Conservation (phyloP, 2,113 vertebrate genomes). For the Gallinago undulata region DNA sequence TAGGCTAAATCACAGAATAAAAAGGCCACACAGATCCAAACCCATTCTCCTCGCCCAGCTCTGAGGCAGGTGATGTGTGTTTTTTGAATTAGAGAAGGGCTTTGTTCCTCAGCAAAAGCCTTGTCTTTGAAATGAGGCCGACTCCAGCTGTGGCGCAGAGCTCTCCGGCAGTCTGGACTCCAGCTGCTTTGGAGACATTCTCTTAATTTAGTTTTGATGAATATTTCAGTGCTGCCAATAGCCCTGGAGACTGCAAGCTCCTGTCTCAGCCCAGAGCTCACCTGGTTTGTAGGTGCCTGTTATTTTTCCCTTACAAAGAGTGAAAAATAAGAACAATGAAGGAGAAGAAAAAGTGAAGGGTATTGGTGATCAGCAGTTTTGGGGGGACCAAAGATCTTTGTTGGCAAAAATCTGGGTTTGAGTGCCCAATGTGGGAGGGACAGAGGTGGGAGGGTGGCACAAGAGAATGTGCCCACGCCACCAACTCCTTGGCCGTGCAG, state of each 20-base stretch:
- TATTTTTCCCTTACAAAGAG: background rate
- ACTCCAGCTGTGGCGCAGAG: background rate
- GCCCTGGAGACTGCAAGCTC: background rate
- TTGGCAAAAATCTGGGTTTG: background rate
- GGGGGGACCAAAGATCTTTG: background rate
- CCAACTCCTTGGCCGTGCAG: rapidly evolving
- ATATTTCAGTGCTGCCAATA: constrained; percentile 8
- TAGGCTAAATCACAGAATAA: background rate
- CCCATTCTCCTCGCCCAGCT: background rate
- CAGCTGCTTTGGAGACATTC: background rate
- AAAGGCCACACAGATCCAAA: background rate
- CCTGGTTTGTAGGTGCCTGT: background rate
- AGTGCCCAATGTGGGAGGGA: rapidly evolving
- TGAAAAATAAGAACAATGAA: background rate
- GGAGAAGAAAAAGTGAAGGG: background rate
- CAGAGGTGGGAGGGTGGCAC: background rate
- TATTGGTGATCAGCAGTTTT: background rate
- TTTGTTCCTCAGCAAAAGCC: background rate
- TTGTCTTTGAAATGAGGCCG: background rate
- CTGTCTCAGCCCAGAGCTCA: background rate
- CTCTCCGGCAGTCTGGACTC: background rate
- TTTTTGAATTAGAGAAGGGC: background rate
- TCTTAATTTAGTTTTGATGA: constrained; percentile 22
- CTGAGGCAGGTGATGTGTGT: background rate
- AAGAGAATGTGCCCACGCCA: rapidly evolving